Percentiles rank a stretch among this genome's conserved stretches.
Conservation (phyloP, 23 tunicate species). For the Styela plicata region DNA sequence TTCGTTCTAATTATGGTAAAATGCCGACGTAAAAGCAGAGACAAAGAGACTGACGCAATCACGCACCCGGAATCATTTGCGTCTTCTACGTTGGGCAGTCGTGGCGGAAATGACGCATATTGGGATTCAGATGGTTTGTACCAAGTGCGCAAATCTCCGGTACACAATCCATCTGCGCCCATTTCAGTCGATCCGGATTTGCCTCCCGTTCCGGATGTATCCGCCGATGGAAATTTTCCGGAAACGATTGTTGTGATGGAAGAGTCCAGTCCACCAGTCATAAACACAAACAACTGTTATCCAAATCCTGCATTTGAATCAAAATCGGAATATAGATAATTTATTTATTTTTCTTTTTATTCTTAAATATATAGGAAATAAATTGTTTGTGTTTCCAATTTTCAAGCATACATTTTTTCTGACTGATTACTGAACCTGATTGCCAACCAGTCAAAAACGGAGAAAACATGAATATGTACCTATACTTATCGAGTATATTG, state of each 20-base stretch:
- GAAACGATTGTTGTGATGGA: not conserved
- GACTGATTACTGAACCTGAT: too few relatives aligned
- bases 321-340: not conserved
- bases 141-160: not conserved
- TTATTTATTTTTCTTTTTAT: too few relatives aligned
- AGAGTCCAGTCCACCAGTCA: not conserved
- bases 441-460: too few relatives aligned
- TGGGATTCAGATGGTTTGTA: not conserved
- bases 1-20: conserved; percentile 20
- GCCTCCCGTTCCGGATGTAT: not conserved
- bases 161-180: not conserved
- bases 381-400: not conserved
- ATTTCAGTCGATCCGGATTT: not conserved
- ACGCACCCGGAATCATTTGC: not conserved
- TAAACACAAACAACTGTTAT: not conserved
- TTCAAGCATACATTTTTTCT: too few relatives aligned
- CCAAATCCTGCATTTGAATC: not conserved
- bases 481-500: too few relatives aligned
- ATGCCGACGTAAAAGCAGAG: not conserved
- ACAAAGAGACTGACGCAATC: not conserved
- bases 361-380: not conserved
- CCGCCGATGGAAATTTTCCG: not conserved
- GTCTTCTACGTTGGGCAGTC: not conserved
- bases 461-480: too few relatives aligned
- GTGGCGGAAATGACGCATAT: not conserved